phyloP scores from a whole-genome alignment of 2,888 invertebrate genomes.

The Chirona hameri region DNA sequence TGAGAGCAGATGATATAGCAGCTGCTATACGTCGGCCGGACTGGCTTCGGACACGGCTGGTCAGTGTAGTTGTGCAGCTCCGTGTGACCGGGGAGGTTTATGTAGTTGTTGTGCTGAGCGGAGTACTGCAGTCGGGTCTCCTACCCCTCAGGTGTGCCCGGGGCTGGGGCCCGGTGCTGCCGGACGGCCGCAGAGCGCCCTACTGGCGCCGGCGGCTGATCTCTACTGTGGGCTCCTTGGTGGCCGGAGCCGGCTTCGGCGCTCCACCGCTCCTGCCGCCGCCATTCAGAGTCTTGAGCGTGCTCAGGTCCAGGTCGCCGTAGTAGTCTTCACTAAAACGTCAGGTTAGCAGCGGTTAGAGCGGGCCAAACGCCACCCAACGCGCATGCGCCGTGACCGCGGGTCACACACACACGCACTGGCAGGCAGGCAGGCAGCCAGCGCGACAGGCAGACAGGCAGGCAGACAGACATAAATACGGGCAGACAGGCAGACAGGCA shows the following conservation, averaged over 20 bases:
- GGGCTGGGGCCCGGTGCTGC: too few species aligned
- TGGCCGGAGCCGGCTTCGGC: background rate
- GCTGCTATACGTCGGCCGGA: too few species aligned
- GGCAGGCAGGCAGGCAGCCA: background rate
- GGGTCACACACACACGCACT: background rate
- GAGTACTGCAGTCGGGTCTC: too few species aligned
- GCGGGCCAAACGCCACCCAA: background rate
- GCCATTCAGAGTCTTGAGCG: constrained; percentile 36
- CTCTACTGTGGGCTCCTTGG: background rate
- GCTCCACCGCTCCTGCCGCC: background rate
- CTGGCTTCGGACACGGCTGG: too few species aligned
- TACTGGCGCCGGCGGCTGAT: background rate
- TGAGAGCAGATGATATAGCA: too few species aligned
- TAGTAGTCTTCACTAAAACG: constrained; percentile 42
- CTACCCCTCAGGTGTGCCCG: too few species aligned
- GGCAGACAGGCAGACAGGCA: too few species aligned
- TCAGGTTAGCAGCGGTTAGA: background rate
- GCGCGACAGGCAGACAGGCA: background rate
- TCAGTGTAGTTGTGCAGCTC: too few species aligned
- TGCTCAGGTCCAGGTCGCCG: constrained; percentile 41
- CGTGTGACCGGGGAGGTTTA: too few species aligned
- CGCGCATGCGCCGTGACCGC: background rate
- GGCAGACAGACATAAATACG: too few species aligned
- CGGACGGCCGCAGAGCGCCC: background rate
- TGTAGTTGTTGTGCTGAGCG: too few species aligned